Evolutionary conservation across 2,797 vertebrate genomes (phyloP).

Genomic region (Aplochiton taeniatus): DNA sequence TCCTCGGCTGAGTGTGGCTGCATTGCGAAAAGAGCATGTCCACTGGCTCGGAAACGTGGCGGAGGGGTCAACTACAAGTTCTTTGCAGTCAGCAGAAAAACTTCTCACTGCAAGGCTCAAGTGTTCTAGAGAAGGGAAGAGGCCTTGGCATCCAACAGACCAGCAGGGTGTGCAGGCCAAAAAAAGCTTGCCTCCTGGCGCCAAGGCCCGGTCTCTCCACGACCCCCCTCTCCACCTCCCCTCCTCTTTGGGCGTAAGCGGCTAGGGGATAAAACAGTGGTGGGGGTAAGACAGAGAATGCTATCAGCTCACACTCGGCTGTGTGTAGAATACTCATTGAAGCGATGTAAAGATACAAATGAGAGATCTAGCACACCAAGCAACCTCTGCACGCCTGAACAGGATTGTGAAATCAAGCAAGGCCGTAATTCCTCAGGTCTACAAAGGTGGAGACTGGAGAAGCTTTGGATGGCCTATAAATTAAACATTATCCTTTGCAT

Average conservation of each 20-base stretch:
- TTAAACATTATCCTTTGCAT: conserved; percentile 27
- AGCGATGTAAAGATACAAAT: conserved; percentile 1
- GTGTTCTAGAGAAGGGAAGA: background rate
- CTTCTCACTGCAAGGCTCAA: conserved; percentile 20
- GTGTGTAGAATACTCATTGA: conserved; percentile 5
- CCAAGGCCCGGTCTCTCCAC: background rate
- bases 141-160: background rate
- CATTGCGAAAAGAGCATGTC: conserved; percentile 65
- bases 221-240: background rate
- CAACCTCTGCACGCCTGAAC: background rate
- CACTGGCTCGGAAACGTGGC: conserved; percentile 68
- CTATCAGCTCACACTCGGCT: conserved; percentile 2
- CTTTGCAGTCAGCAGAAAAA: conserved; percentile 57
- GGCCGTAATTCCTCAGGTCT: background rate
- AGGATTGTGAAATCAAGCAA: conserved; percentile 10
- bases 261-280: background rate
- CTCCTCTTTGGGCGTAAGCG: background rate
- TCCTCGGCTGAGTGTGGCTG: conserved; percentile 72
- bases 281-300: background rate
- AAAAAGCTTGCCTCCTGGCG: conserved; percentile 2
- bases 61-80: conserved; percentile 72
- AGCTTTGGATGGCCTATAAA: conserved; percentile 14
- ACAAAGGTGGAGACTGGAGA: conserved; percentile 7
- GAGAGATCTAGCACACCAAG: background rate
- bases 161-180: background rate